Percentiles rank a stretch among this genome's conserved stretches.
phyloP scores from a whole-genome alignment of 1,140 invertebrate genomes.

The Ips typographus region DNA sequence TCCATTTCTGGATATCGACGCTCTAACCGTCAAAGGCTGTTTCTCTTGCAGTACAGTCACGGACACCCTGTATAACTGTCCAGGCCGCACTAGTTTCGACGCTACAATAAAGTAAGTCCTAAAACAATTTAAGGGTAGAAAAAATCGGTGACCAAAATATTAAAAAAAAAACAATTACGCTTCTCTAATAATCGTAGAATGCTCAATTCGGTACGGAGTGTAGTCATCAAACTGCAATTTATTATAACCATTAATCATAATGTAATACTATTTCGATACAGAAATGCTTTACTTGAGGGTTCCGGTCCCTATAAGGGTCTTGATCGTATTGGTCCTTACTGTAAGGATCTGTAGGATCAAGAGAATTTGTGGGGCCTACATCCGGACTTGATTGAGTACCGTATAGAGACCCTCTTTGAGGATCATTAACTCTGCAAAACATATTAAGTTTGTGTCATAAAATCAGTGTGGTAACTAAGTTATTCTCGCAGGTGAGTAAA shows the following conservation, averaged over 20 bases:
- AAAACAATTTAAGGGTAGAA: conserved; percentile 34
- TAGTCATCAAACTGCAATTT: conserved; percentile 17
- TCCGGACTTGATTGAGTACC: background rate
- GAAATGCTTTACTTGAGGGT: conserved; percentile 5
- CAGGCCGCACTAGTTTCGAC: conserved; percentile 81
- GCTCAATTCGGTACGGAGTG: conserved; percentile 37
- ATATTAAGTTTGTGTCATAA: too few relatives aligned
- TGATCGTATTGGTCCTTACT: conserved; percentile 8
- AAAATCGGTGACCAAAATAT: conserved; percentile 21
- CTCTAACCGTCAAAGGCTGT: conserved; percentile 74
- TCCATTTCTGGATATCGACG: conserved; percentile 82
- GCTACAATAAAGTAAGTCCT: conserved; percentile 88
- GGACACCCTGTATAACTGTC: conserved; percentile 80
- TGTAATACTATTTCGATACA: too few relatives aligned
- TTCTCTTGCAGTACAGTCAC: conserved; percentile 74
- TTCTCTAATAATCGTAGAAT: conserved; percentile 46
- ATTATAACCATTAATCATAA: background rate
- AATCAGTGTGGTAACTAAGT: too few relatives aligned
- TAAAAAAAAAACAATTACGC: conserved; percentile 35
- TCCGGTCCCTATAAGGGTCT: conserved; percentile 21
- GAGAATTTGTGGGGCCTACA: conserved; percentile 15
- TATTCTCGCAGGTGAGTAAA: too few relatives aligned
- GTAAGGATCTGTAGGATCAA: conserved; percentile 20
- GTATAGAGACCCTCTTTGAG: background rate
- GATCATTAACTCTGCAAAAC: conserved; percentile 9